Base-by-base conservation (phyloP, 1,140 invertebrate species). In the Varroa destructor region DNA sequence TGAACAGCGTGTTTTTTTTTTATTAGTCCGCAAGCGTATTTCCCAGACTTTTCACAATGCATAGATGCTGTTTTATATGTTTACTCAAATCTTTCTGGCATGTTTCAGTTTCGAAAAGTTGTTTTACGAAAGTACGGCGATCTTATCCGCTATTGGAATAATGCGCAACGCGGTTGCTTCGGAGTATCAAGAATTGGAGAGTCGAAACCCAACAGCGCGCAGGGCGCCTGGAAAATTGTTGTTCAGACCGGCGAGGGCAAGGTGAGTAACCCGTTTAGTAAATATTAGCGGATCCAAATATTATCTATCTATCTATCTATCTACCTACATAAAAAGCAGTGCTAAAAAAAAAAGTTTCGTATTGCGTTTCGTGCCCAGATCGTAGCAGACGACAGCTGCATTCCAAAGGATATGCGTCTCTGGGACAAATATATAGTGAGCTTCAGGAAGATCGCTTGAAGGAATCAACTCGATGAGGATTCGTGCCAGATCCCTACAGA, bases 331-430 rank as follows among this genome's bases (percentile, higher is more conserved):
- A 5, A 8, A 51, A 8, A 51, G 0, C 46, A 25, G 25, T 51
- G 8, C 8, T 8, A 51, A 51, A 5, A 3, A 51, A 51, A 51
- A 3, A 51, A 58, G 57, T 58, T 56, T 58, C 57, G 12, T 58
- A 58, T 51, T 51, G 4, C 4, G 46, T 8, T 51, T 51, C 46
- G 46, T 43, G 14, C 40, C 46, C 37, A 67, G 61, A 8, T 67
- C 2, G 46, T 67, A 1, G 61, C 61, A 8, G 61, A 67, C 36
- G 61, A 67, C 61, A 67, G 12, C 3, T 67, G 61, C 37, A 46
- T 67, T 46, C 61, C 40, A 2, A 67, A 67, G 36, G 61, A 67
- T 46, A 67, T 67, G 61, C 61, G 61, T 3, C 40, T 67, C 46
- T 67, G 61, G 61, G 61, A 67, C 37, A 67, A 40, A 8, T 67